Conservation (phyloP, 2,888 invertebrate species). For the Phorcus lineatus region DNA sequence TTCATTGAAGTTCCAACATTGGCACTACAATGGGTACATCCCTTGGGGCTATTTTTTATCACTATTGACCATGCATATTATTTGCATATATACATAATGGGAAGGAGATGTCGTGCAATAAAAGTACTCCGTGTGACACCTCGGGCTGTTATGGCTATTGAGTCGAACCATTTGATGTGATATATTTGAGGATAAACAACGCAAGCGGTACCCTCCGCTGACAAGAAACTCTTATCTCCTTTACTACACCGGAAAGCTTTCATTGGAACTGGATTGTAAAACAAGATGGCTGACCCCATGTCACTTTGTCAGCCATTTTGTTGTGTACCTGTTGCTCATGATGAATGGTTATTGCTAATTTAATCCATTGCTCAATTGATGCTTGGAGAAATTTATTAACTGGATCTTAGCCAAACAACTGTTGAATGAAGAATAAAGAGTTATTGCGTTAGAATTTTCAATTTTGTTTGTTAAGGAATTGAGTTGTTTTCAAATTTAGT, state of each 20-base stretch:
- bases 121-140: not conserved
- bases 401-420: not conserved
- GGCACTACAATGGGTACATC: not conserved
- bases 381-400: not conserved
- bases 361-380: not conserved
- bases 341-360: not conserved
- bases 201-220: not conserved
- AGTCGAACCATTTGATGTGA: slow-evolving; percentile 1
- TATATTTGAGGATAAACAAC: slow-evolving; percentile 7
- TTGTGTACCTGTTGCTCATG: not conserved
- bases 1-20: not conserved
- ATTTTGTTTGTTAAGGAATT: too few species aligned
- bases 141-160: not conserved
- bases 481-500: too few species aligned
- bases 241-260: slow-evolving; percentile 11
- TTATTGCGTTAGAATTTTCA: too few species aligned
- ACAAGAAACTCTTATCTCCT: slow-evolving; percentile 3
- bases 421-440: too few species aligned
- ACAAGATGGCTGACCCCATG: slow-evolving; percentile 4
- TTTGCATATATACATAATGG: slow-evolving; percentile 14
- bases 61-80: slow-evolving; percentile 24
- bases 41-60: slow-evolving; percentile 3
- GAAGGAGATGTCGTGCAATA: not conserved
- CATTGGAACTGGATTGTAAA: not conserved
- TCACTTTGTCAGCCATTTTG: not conserved